Percentiles rank a stretch among this genome's conserved stretches.
These are phyloP conservation scores for Popillia japonica DNA, from an alignment of 1,140 invertebrate species.

Conservation along the genomic window DNA sequence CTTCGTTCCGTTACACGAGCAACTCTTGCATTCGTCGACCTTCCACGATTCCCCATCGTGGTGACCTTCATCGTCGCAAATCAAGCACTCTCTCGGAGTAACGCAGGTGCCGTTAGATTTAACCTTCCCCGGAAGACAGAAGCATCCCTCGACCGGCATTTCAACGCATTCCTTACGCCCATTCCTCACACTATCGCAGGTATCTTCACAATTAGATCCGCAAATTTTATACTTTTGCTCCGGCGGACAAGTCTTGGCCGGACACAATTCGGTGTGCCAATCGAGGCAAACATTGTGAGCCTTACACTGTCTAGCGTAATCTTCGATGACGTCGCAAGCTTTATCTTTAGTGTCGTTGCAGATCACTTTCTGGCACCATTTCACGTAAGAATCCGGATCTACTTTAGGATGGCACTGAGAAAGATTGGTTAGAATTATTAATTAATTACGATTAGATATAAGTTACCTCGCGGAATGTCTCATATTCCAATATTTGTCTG, in stretches of 20 bases:
- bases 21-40: conserved; percentile 78
- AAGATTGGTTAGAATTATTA: background rate
- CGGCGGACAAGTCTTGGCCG: conserved; percentile 65
- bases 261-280: conserved; percentile 75
- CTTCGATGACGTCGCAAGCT: conserved; percentile 71
- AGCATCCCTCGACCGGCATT: conserved; percentile 77
- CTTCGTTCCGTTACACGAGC: conserved; percentile 69
- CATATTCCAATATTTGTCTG: conserved; percentile 67
- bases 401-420: conserved; percentile 74
- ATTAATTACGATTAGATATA: background rate
- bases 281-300: conserved; percentile 72
- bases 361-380: conserved; percentile 73
- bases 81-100: conserved; percentile 66
- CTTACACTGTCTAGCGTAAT: conserved; percentile 78
- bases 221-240: conserved; percentile 75
- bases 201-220: conserved; percentile 71
- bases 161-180: conserved; percentile 62
- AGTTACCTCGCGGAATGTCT: conserved; percentile 69
- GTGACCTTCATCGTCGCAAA: conserved; percentile 69
- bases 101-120: conserved; percentile 69
- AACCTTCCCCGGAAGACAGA: conserved; percentile 77
- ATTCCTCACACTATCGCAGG: conserved; percentile 69
- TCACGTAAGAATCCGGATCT: conserved; percentile 72
- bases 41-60: conserved; percentile 65
- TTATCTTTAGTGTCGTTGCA: conserved; percentile 66